Percentiles rank a stretch among this genome's conserved stretches.
phyloP scores from a whole-genome alignment of 2,113 vertebrate species.

The Salvelinus fontinalis region DNA sequence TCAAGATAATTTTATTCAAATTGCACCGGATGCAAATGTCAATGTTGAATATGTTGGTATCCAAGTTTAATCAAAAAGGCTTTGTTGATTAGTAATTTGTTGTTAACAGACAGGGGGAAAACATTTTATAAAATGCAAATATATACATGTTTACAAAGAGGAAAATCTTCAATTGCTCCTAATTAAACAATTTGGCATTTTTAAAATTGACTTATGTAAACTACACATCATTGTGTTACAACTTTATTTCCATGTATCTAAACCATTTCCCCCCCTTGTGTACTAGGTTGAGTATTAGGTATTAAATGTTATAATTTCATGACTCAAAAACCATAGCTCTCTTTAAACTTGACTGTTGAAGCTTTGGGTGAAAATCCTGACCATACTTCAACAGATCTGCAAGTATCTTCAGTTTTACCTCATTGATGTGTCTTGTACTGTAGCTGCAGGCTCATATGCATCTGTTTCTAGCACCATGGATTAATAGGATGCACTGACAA shows the following conservation, averaged over 20 bases:
- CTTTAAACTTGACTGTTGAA: neutral
- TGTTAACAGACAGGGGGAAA: neutral
- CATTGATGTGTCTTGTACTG: neutral
- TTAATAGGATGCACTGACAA: neutral
- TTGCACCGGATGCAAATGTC: constrained; percentile 7
- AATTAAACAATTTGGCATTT: neutral
- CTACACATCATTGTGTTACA: no score
- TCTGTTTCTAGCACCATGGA: neutral
- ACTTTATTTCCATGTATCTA: no score
- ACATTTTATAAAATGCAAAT: constrained; percentile 9
- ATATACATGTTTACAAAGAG: neutral
- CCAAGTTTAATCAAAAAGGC: neutral
- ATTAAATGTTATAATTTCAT: no score
- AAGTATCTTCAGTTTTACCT: neutral
- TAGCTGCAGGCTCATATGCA: neutral
- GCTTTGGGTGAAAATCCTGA: neutral
- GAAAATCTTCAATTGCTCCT: neutral
- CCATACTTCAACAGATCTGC: neutral
- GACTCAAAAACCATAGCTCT: neutral
- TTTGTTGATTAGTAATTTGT: neutral
- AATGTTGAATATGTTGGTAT: constrained; percentile 7
- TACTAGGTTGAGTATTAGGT: no score
- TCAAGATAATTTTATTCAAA: constrained; percentile 9
- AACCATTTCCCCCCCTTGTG: no score
- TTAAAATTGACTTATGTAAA: no score